Conservation (phyloP, 1,140 invertebrate genomes). For the Sarcophaga bullata region DNA sequence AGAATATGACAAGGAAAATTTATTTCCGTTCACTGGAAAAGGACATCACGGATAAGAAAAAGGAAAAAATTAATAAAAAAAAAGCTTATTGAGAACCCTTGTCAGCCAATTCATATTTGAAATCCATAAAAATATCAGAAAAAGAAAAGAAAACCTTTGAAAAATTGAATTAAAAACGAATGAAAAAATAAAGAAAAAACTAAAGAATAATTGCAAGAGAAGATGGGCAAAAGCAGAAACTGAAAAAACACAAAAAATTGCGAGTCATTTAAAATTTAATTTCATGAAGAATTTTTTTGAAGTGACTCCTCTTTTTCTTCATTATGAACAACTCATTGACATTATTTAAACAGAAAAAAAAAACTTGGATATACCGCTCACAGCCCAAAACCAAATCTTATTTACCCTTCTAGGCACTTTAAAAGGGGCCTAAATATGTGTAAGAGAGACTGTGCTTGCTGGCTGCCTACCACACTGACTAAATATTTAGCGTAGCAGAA, state of each 20-base stretch:
- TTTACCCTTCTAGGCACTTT: not conserved
- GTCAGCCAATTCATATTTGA: not conserved
- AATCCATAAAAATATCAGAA: slow-evolving; percentile 4
- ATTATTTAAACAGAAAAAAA: not conserved
- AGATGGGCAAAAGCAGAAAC: not conserved
- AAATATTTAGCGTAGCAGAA: not conserved
- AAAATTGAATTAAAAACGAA: not conserved
- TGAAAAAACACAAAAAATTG: not conserved
- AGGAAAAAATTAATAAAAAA: no score
- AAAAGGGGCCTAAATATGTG: not conserved
- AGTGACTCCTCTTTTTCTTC: not conserved
- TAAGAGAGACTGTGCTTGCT: not conserved
- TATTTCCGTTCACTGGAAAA: no score
- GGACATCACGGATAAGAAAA: no score
- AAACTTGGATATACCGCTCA: not conserved
- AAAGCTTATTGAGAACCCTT: not conserved
- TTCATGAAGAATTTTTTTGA: not conserved
- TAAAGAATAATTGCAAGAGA: not conserved
- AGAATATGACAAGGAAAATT: no score
- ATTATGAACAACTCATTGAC: slow-evolving; percentile 9
- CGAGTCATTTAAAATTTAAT: not conserved
- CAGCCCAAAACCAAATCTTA: not conserved
- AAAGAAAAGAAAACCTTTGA: not conserved
- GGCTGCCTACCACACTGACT: not conserved
- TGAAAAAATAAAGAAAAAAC: not conserved